phyloP scores from a whole-genome alignment of 1,140 invertebrate species.

The Myzus persicae region DNA sequence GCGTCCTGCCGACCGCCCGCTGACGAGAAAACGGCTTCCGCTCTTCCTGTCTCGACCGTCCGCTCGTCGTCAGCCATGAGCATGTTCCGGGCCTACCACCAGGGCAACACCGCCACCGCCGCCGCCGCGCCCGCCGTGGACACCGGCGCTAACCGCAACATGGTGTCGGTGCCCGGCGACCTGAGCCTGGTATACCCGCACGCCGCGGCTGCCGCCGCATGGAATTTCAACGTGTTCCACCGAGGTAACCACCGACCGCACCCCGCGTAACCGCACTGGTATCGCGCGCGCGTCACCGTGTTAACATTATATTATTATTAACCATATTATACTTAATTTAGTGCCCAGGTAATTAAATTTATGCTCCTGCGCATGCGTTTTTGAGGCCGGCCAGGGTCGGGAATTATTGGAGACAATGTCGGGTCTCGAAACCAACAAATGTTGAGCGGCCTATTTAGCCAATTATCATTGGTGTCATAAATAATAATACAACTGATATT shows the following conservation, averaged over 20 bases:
- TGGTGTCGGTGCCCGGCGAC: constrained; percentile 11
- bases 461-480: too few species aligned
- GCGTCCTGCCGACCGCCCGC: neutral
- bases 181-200: constrained; percentile 47
- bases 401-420: too few species aligned
- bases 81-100: constrained; percentile 54
- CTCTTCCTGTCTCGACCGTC: neutral
- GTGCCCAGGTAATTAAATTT: too few species aligned
- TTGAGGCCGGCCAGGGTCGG: too few species aligned
- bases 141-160: constrained; percentile 38
- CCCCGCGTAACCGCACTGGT: neutral
- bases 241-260: constrained; percentile 32
- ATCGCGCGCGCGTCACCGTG: neutral
- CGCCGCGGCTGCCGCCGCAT: constrained; percentile 5
- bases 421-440: too few species aligned
- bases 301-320: neutral
- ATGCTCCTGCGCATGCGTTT: too few species aligned
- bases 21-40: neutral
- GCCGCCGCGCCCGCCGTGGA: neutral
- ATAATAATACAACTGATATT: neutral
- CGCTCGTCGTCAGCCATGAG: neutral
- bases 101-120: constrained; percentile 5
- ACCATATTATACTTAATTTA: too few species aligned
- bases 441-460: too few species aligned
- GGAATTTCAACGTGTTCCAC: constrained; percentile 53